These are phyloP conservation scores for Drosophila kanapiae DNA, from an alignment of 1,140 invertebrate genomes.

Conservation along the genomic window DNA sequence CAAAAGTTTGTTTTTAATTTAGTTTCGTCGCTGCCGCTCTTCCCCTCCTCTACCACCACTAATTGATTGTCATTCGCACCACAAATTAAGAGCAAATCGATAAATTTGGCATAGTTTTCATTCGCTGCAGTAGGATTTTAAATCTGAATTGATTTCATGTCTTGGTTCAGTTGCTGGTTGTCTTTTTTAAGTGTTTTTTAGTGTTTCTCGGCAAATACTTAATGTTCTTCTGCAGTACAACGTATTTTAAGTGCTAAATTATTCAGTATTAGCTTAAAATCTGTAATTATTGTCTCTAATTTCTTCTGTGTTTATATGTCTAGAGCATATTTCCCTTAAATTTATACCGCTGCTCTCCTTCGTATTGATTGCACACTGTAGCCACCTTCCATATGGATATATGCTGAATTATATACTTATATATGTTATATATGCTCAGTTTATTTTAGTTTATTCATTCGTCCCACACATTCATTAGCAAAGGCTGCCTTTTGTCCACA, in stretches of 20 bases:
- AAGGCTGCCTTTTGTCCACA: constrained; percentile 28
- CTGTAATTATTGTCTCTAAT: background rate
- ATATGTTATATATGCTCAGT: too few species aligned
- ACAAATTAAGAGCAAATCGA: constrained; percentile 16
- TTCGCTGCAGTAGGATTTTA: background rate
- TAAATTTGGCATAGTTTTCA: background rate
- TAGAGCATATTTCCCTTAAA: constrained; percentile 11
- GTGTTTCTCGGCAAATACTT: background rate
- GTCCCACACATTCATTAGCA: constrained; percentile 34
- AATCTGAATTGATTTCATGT: background rate
- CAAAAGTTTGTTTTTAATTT: constrained; percentile 46
- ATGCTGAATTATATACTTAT: background rate
- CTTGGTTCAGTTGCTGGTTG: background rate
- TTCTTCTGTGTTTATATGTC: too few species aligned
- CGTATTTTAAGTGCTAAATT: too few species aligned
- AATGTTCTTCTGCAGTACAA: background rate
- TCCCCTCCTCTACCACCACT: background rate
- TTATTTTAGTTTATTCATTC: constrained; percentile 9
- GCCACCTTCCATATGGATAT: background rate
- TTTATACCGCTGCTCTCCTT: background rate
- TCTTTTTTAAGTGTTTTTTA: background rate
- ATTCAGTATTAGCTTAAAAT: background rate
- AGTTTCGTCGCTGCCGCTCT: background rate
- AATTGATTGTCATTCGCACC: constrained; percentile 33
- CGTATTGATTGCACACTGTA: constrained; percentile 22